Base-by-base conservation (phyloP, 2,797 vertebrate genomes). In the Dromococcyx pavoninus region DNA sequence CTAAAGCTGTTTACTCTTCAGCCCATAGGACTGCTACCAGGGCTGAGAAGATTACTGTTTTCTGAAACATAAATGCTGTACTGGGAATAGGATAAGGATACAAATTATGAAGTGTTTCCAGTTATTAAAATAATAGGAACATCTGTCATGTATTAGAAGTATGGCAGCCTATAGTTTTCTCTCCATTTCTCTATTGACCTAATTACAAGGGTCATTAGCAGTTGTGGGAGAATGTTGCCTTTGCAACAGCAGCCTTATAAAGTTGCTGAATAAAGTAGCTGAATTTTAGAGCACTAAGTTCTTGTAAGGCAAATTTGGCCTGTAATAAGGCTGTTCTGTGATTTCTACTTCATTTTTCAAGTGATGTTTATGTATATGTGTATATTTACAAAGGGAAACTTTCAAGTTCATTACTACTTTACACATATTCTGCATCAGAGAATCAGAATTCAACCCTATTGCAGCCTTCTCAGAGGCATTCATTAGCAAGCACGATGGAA, bases 71-170 rank as follows among this genome's bases (percentile, higher is more conserved):
- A 75, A 92, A 66, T 77, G 66, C 43, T 78, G 61, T 14, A 72
- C 28, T 78, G 89, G 85, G 93, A 95, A 93, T 37, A 88, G 66
- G 43, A 66, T 23, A 44, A 60, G 65, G 65, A 72, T 23, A 66
- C 35, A 83, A 94, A 86, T 92, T 83, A 89, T 81, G 66, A 95
- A 89, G 89, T 91, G 69, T 83, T 91, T 89, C 76, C 92, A 92
- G 65, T 91, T 21, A 72, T 87, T 78, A 94, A 92, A 94, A 78
- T 85, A 83, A 83, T 17, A 23, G 61, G 23, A 93, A 94, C 92
- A 96, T 83, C 93, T 95, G 87, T 56, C 88, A 70, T 13, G 53
- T 21, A 89, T 89, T 91, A 94, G 28, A 86, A 89, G 23, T 35
- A 1, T 10, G 89, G 72, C 21, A 86, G 44, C 61, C 69, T 67